Evolutionary conservation across 1,140 invertebrate genomes (phyloP), one percentile per base, ranked within the genome.

Genomic region (Pseudomyrmex dendroicus): DNA sequence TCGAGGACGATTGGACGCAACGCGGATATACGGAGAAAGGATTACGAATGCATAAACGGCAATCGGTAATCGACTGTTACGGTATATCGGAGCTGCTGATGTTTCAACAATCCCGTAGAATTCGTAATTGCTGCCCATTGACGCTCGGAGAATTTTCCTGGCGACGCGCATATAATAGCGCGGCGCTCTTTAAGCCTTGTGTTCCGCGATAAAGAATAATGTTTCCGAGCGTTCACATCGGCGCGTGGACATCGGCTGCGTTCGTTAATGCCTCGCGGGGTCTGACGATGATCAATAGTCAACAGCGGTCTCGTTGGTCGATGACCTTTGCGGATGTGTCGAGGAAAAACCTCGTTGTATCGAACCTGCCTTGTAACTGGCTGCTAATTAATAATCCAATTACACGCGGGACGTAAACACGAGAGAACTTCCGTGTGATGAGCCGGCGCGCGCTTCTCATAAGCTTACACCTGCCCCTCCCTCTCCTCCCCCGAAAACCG

Each of bases 71-170:
- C 83, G 66, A 17, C 67, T 48, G 84, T 85, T 77, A 86, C 67
- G 44, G 20, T 35, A 57, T 72, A 44, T 61, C 57, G 48, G n/a
- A 25, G 70, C 73, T 22, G 74, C 63, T 73, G 82, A 73, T 80
- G 73, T 77, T 83, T 83, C 50, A 77, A 88, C 86, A 82, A 83
- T 82, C 48, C 56, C 50, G 46, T 68, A 70, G 87, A 87, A 87
- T 87, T 77, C 61, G 73, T 87, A 88, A 88, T 88, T 87, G 76
- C 67, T 85, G 76, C 67, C 76, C 44, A 59, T 63, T 66, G 83
- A 82, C 83, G 83, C 83, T 61, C 74, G 77, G 72, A 73, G 68
- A 87, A 85, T 87, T 88, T 88, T 61, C 86, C 67, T 78, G 68
- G 56, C 12, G 44, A 82, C 68, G 20, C 17, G 61, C 22, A 13